Evolutionary conservation across 1,140 invertebrate species (phyloP), one percentile per base, ranked within the genome.

Genomic region (Leptinotarsa texana): DNA sequence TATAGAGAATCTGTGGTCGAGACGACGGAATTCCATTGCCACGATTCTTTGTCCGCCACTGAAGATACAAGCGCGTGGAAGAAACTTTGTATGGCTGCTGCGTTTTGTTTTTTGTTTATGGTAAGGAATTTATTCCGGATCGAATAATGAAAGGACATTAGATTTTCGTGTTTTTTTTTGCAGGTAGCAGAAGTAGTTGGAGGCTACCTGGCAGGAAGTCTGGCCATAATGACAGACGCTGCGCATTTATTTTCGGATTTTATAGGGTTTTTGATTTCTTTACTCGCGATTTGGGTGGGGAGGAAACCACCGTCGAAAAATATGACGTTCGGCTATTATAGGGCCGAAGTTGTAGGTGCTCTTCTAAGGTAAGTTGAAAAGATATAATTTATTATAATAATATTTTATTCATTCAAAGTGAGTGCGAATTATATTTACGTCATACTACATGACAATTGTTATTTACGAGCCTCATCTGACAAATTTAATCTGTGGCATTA

Each of bases 211-310:
- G 93, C 94, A 18, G 91, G 92, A 81, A 95, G 93, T 86, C 86
- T 95, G 73, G 93, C 94, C 13, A 91, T 95, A 78, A 93, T 95
- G 89, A 91, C 92, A 22, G 94, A 96, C 86, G 93, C 94, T 33
- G 94, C 94, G 47, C 94, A 96, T 87, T 88, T 96, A 83, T 87
- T 95, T 74, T 93, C 92, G 77, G 94, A 96, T 87, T 92, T 94
- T 80, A 91, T 92, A 74, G 93, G 93, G 75, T 95, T 95, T 86
- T 87, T 93, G 62, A 90, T 95, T 67, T 93, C 93, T 49, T 85
- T 95, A 72, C 87, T 94, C 75, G 93, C 94, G 4, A 89, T 95
- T 77, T 91, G 90, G 84, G 85, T 95, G 74, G 89, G 91, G 15
- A 86, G 87, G 21, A 87, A 90, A 77, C 87, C 88, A 4, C 89